Percentiles rank a stretch among this genome's conserved stretches.
Conservation (phyloP, 2,797 vertebrate species). For the Chlorospingus semifuscus region DNA sequence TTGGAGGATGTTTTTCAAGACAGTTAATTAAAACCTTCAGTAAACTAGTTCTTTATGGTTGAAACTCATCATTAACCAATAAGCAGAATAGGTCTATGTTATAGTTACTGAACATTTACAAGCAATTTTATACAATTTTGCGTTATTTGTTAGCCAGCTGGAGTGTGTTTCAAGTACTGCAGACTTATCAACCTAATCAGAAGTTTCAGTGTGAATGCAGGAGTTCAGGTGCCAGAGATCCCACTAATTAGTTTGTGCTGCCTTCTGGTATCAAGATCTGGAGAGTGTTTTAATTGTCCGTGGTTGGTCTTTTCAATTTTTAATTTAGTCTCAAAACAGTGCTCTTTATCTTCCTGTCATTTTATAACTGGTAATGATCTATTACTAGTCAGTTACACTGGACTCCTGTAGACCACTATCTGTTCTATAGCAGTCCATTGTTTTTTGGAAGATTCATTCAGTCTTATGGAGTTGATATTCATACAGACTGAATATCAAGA, state of each 20-base stretch:
- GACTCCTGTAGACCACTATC: neutral
- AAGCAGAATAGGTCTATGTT: neutral
- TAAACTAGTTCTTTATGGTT: neutral
- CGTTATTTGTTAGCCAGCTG: conserved; percentile 71
- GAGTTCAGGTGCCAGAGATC: neutral
- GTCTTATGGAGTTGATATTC: neutral
- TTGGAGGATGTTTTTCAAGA: neutral
- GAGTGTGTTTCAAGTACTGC: conserved; percentile 66
- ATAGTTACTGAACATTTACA: neutral
- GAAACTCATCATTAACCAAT: conserved; percentile 40
- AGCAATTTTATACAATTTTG: conserved; percentile 2
- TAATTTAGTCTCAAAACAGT: neutral
- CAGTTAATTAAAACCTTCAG: neutral
- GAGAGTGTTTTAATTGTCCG: neutral
- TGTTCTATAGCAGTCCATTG: neutral
- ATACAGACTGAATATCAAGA: neutral
- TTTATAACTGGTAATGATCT: neutral
- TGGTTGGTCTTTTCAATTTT: neutral
- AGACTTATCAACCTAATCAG: neutral
- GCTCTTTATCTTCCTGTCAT: neutral
- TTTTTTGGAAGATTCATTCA: neutral
- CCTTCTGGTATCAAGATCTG: neutral
- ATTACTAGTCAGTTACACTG: neutral
- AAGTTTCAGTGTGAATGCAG: neutral
- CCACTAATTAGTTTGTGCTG: neutral